A percentile compares a stretch with the other conserved stretches of the same genome.
These are phyloP conservation scores for Chrysodeixis includens DNA, from an alignment of 2,888 invertebrate species.

Conservation along the genomic window DNA sequence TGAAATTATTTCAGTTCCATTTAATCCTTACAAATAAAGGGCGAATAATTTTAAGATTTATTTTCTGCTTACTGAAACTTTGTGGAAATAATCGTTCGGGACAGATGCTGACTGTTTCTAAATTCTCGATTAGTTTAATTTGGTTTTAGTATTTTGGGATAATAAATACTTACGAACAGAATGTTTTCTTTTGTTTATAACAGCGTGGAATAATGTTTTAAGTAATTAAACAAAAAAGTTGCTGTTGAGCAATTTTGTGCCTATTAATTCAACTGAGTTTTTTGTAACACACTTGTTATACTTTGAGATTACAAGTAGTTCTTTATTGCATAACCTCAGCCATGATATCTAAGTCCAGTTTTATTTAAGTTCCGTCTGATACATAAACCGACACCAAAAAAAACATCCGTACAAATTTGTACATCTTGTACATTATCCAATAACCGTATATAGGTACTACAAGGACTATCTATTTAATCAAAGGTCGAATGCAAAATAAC, in stretches of 20 bases:
- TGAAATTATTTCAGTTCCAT: slow-evolving; percentile 6
- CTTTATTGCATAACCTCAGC: no score
- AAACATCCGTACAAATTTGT: background rate
- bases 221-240: background rate
- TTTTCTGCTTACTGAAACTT: background rate
- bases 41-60: slow-evolving; percentile 2
- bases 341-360: no score
- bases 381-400: background rate
- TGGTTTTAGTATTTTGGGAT: background rate
- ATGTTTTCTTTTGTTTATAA: background rate
- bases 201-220: background rate
- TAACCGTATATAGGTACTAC: background rate
- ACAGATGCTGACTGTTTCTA: background rate
- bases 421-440: background rate
- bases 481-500: slow-evolving; percentile 1
- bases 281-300: no score
- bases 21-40: background rate
- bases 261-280: no score
- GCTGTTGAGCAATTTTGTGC: no score
- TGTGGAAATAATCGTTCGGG: background rate
- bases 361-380: no score
- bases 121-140: background rate
- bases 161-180: background rate
- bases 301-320: no score
- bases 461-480: background rate